A percentile compares a stretch with the other conserved stretches of the same genome.
Evolutionary conservation across 2,888 invertebrate genomes (phyloP).

Genomic region (Chymomyza amoena): DNA sequence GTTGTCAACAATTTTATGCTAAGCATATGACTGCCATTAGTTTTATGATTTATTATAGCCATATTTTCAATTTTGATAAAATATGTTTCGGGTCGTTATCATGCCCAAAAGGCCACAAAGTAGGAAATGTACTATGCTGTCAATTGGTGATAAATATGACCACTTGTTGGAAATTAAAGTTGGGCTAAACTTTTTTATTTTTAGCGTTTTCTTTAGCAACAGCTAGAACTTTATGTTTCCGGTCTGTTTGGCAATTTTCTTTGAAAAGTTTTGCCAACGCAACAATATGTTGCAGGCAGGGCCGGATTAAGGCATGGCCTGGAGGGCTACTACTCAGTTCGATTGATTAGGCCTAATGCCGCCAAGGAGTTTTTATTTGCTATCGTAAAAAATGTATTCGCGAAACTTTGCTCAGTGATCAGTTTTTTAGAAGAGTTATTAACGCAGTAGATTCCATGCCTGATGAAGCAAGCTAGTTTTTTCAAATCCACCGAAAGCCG

Average conservation of each 20-base stretch:
- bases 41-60: conserved; percentile 38
- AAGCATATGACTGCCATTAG: neutral
- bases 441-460: too few relatives aligned
- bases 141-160: conserved; percentile 15
- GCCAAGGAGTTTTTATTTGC: too few relatives aligned
- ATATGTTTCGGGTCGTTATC: neutral
- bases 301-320: too few relatives aligned
- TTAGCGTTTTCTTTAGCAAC: neutral
- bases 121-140: neutral
- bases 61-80: conserved; percentile 9
- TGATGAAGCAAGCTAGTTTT: too few relatives aligned
- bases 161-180: neutral
- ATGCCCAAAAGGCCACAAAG: neutral
- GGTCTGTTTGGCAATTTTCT: neutral
- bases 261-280: neutral
- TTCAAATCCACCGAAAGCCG: too few relatives aligned
- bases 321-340: too few relatives aligned
- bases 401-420: too few relatives aligned
- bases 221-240: conserved; percentile 17
- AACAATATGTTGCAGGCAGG: neutral
- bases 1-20: conserved; percentile 17
- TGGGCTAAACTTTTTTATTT: neutral
- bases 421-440: too few relatives aligned
- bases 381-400: too few relatives aligned
- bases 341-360: too few relatives aligned